Evolutionary conservation across 1,140 invertebrate genomes (phyloP), one percentile per base, ranked within the genome.

Genomic region (Coelopa frigida): DNA sequence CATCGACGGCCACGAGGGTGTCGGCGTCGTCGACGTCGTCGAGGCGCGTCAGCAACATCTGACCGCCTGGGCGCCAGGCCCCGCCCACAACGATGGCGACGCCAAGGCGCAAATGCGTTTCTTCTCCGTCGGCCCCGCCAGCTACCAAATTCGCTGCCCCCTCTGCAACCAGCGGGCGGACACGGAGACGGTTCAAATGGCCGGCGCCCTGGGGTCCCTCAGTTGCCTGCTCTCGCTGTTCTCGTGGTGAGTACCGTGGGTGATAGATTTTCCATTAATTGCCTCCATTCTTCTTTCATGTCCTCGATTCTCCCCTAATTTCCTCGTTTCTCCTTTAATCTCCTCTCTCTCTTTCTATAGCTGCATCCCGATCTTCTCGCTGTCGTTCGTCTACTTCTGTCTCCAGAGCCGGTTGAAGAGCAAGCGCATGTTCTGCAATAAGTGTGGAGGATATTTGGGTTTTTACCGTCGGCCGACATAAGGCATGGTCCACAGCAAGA

Each of bases 371-470:
- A 59, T 66, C 26, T 67, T 61, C 49, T 59, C 63, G 6, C 44
- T 64, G 46, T 57, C 50, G 14, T 56, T 54, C 23, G 54, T 64
- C 8, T 66, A 60, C 36, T 51, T 53, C 18, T 66, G 60, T 31
- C 54, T 63, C 10, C 63, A 66, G 50, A 59, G 59, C 27, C 62
- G 57, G 1, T 43, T 63, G 5, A 66, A 63, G 36, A 59, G 59
- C 20, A 66, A 66, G 27, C 57, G 63, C 5, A 46, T 63, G 37
- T 64, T 66, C 37, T 67, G 63, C 56, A 60, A 54, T 52, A 59
- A 51, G 24, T 67, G 63, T 43, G 63, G 63, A n/a, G 63, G 63
- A 7, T 60, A 67, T 44, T 44, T 67, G 57, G 63, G 63, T 40
- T 67, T 55, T 53, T 62, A 59, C 42, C 57, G 54, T 54, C 59